Conservation (phyloP, 2,797 vertebrate species). For the Microctenopoma stevenorrisi region DNA sequence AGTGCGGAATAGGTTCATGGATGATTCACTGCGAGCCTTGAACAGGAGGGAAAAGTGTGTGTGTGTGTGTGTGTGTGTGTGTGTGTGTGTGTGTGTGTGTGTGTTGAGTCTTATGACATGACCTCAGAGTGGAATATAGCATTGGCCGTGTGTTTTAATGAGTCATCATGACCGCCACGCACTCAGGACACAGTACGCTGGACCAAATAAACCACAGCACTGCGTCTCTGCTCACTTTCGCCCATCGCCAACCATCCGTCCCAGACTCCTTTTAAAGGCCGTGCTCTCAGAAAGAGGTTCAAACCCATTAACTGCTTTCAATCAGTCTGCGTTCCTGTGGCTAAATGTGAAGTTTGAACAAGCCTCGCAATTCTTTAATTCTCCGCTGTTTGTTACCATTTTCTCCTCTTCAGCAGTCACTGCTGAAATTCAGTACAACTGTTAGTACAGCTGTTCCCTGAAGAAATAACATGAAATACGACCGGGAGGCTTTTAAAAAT, state of each 20-base stretch:
- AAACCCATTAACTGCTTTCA: constrained; percentile 36
- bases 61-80: constrained; percentile 28
- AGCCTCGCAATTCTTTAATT: background rate
- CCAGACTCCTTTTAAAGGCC: constrained; percentile 14
- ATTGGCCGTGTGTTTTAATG: constrained; percentile 71
- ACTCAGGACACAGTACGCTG: constrained; percentile 61
- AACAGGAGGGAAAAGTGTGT: constrained; percentile 13
- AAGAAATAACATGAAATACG: constrained; percentile 17
- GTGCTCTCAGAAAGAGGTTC: constrained; percentile 29
- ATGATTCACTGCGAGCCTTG: constrained; percentile 11
- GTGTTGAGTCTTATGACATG: constrained; percentile 40
- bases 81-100: constrained; percentile 23
- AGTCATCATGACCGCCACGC: constrained; percentile 63
- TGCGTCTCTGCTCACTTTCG: constrained; percentile 16
- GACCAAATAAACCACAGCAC: constrained; percentile 62
- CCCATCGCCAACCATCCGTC: constrained; percentile 40
- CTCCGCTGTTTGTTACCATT: background rate
- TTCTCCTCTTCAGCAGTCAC: background rate
- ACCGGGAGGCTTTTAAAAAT: background rate
- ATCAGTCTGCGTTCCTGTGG: constrained; percentile 21
- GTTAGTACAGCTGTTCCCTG: constrained; percentile 9
- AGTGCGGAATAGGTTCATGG: background rate
- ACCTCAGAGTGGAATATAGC: constrained; percentile 34
- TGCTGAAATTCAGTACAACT: background rate
- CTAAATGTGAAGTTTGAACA: constrained; percentile 15